Evolutionary conservation across 2,797 vertebrate species (phyloP).

Genomic region (Hapalemur alaotrensis): DNA sequence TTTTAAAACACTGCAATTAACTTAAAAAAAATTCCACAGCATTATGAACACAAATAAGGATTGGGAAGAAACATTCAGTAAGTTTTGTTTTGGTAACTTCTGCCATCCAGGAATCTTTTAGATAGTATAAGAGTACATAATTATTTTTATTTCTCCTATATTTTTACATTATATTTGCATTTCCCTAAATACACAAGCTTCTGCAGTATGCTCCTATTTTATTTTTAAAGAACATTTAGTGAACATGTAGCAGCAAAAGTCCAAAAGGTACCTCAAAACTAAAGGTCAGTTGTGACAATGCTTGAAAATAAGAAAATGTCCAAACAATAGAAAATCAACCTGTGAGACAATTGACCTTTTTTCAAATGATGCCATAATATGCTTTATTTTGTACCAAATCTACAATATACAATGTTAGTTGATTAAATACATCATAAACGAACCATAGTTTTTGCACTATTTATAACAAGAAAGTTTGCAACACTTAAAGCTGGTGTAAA

Average conservation of each 20-base stretch:
- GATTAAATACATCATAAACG: conserved; percentile 36
- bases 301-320: conserved; percentile 58
- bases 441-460: not conserved
- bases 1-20: not conserved
- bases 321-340: conserved; percentile 51
- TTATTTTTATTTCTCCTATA: not conserved
- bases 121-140: not conserved
- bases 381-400: conserved; percentile 55
- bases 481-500: not conserved
- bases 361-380: not conserved
- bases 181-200: not conserved
- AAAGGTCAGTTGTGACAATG: conserved; percentile 59
- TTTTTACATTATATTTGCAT: not conserved
- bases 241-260: conserved; percentile 50
- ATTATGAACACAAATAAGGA: not conserved
- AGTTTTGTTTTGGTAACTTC: not conserved
- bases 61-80: not conserved
- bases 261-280: conserved; percentile 18
- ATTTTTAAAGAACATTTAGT: conserved; percentile 58
- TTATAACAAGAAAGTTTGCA: not conserved
- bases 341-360: conserved; percentile 63
- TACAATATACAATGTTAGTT: not conserved
- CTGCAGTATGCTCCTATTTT: not conserved
- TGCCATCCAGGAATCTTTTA: not conserved
- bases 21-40: not conserved